These are phyloP conservation scores for Dicranocentrus wangi DNA, from an alignment of 2,888 invertebrate genomes.

Conservation along the genomic window DNA sequence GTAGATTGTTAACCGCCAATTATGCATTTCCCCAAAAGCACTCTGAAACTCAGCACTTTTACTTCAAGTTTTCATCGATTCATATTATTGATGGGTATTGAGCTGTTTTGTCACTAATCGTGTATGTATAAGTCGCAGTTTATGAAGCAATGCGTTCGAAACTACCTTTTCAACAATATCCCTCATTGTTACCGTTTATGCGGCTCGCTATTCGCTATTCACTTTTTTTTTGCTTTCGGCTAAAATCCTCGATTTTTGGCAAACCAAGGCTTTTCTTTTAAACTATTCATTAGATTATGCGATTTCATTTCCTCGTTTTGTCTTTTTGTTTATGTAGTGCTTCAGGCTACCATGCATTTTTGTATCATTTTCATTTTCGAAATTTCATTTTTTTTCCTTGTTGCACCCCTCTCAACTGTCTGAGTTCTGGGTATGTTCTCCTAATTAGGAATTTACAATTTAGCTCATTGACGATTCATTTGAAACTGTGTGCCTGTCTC, in stretches of 20 bases:
- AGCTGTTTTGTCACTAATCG: too few relatives aligned
- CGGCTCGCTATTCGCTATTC: too few relatives aligned
- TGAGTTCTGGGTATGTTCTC: slow-evolving; percentile 8
- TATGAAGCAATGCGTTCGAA: too few relatives aligned
- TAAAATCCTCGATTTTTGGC: background rate
- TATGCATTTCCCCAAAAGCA: too few relatives aligned
- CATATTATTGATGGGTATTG: too few relatives aligned
- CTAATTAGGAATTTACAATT: slow-evolving; percentile 47
- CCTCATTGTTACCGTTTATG: too few relatives aligned
- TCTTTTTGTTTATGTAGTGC: background rate
- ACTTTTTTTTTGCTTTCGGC: background rate
- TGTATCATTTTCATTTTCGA: background rate
- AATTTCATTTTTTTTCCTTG: slow-evolving; percentile 19
- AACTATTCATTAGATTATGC: background rate
- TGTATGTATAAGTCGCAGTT: too few relatives aligned
- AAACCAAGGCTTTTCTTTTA: background rate
- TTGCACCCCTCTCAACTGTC: too few relatives aligned
- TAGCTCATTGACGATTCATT: slow-evolving; percentile 11
- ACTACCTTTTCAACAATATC: too few relatives aligned
- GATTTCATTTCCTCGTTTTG: slow-evolving; percentile 1
- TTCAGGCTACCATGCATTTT: background rate
- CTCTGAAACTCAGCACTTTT: too few relatives aligned
- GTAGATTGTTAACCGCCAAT: slow-evolving; percentile 23
- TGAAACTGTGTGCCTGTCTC: background rate
- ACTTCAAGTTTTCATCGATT: too few relatives aligned